Evolutionary conservation across 1,140 invertebrate genomes (phyloP).

Genomic region (Ephestia elutella): DNA sequence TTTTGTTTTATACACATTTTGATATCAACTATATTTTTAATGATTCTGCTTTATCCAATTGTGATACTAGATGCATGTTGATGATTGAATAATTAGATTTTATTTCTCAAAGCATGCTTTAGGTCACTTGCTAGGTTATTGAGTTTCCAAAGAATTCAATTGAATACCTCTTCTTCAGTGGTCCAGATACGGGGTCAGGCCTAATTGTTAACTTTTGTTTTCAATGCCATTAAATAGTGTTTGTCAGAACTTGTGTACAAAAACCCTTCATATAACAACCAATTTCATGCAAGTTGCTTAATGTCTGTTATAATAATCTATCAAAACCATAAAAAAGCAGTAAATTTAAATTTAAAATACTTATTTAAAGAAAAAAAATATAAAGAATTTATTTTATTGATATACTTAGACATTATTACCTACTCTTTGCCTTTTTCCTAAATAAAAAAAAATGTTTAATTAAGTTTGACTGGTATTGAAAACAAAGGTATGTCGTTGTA

Average conservation of each 20-base stretch:
- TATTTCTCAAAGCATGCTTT: constrained; percentile 8
- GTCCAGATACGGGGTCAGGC: constrained; percentile 61
- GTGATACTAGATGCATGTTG: constrained; percentile 1
- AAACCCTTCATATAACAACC: too few species aligned
- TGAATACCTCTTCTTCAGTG: constrained; percentile 69
- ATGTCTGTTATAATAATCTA: too few species aligned
- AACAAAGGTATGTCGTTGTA: constrained; percentile 54
- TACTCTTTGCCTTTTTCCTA: too few species aligned
- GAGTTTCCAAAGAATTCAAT: constrained; percentile 37
- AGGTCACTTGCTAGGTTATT: neutral
- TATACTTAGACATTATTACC: too few species aligned
- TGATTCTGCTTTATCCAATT: neutral
- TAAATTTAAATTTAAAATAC: too few species aligned
- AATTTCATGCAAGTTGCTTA: too few species aligned
- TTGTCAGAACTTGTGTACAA: too few species aligned
- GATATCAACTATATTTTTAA: neutral
- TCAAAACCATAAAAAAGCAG: too few species aligned
- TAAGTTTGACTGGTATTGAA: constrained; percentile 51
- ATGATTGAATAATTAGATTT: neutral
- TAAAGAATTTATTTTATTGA: too few species aligned
- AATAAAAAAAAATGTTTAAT: neutral
- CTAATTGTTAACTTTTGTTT: constrained; percentile 61
- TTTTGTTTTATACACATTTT: constrained; percentile 11
- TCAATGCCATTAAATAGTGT: constrained; percentile 41
- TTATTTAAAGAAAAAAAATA: too few species aligned